Conservation (phyloP, 2,888 invertebrate species). For the Gastracanthus pulcherrimus region DNA sequence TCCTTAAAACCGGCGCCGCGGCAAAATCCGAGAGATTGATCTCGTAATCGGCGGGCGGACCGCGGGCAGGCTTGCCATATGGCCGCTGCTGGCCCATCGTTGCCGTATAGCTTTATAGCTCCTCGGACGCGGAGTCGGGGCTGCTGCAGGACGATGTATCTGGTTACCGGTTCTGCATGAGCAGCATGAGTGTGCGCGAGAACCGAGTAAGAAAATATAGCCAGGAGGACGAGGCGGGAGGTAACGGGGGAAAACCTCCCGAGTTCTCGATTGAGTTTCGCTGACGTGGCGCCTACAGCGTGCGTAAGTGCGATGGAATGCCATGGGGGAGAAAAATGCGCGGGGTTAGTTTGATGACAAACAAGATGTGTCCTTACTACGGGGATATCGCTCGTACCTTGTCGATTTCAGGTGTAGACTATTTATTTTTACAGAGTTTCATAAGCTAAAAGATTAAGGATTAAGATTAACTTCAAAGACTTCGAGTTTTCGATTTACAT, state of each 20-base stretch:
- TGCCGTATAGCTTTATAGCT: not conserved
- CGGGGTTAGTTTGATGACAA: no score
- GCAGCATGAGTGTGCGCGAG: not conserved
- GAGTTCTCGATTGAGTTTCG: not conserved
- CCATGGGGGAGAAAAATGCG: no score
- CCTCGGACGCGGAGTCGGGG: not conserved
- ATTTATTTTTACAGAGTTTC: no score
- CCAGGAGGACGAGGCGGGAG: no score
- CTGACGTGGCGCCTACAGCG: not conserved
- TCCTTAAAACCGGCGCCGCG: not conserved
- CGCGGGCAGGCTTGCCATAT: not conserved
- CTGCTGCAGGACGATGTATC: not conserved
- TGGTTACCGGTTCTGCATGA: not conserved
- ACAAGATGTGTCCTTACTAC: no score
- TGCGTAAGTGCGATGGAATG: not conserved
- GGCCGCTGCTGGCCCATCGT: not conserved
- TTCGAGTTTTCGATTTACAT: no score
- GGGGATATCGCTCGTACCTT: no score
- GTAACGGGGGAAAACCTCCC: not conserved
- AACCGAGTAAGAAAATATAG: no score
- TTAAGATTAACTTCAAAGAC: no score
- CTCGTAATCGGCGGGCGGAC: constrained; percentile 1
- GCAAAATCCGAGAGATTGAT: constrained; percentile 10
- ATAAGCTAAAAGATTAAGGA: no score
- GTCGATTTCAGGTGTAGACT: no score